Percentiles rank a stretch among this genome's conserved stretches.
Conservation (phyloP, 1,140 invertebrate species). For the Pachypsylla venusta region DNA sequence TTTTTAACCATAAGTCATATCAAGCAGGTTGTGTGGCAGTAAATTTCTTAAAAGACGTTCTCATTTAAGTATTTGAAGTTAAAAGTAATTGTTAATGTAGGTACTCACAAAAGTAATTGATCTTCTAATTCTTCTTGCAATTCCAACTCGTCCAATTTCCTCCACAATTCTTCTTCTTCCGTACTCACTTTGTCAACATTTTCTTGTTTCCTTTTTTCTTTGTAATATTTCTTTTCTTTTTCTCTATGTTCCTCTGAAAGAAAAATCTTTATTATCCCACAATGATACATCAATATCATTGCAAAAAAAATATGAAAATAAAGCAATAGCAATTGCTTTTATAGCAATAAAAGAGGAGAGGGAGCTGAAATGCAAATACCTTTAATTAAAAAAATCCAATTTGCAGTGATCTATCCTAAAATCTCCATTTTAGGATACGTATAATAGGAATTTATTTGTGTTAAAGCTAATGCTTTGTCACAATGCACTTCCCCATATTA, state of each 20-base stretch:
- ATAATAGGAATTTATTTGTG: neutral
- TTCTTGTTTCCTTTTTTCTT: conserved; percentile 30
- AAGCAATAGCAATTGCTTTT: neutral
- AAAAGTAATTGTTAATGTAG: no score
- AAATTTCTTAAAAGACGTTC: no score
- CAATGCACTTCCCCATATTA: no score
- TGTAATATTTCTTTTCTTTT: conserved; percentile 33
- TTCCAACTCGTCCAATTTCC: conserved; percentile 37
- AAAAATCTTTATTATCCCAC: conserved; percentile 17
- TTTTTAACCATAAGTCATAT: no score
- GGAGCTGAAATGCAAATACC: neutral
- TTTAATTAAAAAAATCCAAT: no score
- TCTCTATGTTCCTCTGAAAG: conserved; percentile 34
- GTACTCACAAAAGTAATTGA: conserved; percentile 23
- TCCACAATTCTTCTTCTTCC: conserved; percentile 34
- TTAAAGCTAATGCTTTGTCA: no score
- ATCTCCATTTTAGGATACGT: neutral
- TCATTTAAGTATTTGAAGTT: no score
- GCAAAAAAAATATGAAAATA: neutral
- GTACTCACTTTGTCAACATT: conserved; percentile 19
- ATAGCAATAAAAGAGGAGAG: neutral
- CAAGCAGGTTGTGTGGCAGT: no score
- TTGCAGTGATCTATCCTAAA: no score
- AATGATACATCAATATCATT: neutral
- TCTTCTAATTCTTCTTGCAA: conserved; percentile 36